Conservation (phyloP, 2,888 invertebrate species). For the Diarsia brunnea region DNA sequence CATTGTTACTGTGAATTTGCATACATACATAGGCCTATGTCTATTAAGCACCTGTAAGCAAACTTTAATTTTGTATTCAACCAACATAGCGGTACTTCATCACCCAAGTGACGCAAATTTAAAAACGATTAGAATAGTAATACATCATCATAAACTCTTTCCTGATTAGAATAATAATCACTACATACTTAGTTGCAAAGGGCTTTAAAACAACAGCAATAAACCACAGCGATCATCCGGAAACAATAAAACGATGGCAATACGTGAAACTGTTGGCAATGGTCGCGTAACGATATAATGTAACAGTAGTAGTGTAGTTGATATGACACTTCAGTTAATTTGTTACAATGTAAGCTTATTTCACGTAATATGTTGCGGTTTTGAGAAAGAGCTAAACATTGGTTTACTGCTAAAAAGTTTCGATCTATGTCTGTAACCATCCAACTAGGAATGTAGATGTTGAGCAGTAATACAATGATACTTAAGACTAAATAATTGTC, state of each 20-base stretch:
- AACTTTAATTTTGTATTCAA: conserved; percentile 39
- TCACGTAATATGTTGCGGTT: neutral
- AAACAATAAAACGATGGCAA: conserved; percentile 78
- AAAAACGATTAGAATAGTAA: conserved; percentile 40
- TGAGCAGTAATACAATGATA: neutral
- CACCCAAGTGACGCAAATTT: conserved; percentile 24
- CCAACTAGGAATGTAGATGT: neutral
- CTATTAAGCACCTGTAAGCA: neutral
- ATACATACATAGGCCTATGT: neutral
- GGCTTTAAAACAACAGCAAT: conserved; percentile 68
- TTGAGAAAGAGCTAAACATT: conserved; percentile 7
- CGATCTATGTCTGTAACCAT: neutral
- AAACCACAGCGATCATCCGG: conserved; percentile 77
- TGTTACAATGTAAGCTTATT: conserved; percentile 23
- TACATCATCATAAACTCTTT: conserved; percentile 10
- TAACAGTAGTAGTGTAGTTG: too few relatives aligned
- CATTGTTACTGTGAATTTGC: neutral
- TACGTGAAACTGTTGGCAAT: conserved; percentile 73
- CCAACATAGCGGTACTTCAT: neutral
- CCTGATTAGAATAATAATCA: conserved; percentile 45
- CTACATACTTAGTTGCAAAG: conserved; percentile 69
- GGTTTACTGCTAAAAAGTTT: too few relatives aligned
- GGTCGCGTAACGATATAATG: conserved; percentile 51
- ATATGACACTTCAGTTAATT: conserved; percentile 37
- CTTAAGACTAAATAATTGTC: neutral